These are phyloP conservation scores for Drosophila lacicola DNA, from an alignment of 2,888 invertebrate genomes.

Conservation along the genomic window DNA sequence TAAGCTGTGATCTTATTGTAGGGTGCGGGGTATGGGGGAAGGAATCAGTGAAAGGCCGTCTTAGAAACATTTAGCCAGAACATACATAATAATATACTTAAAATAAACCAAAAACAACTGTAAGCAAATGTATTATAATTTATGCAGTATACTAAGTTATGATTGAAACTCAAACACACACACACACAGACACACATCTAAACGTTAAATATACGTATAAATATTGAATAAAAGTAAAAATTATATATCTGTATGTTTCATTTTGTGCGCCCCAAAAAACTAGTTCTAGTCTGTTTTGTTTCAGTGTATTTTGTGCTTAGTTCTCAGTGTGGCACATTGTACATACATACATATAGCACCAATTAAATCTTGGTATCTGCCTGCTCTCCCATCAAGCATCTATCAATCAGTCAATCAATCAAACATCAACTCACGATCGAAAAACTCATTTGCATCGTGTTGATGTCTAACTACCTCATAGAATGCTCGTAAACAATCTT, in stretches of 20 bases:
- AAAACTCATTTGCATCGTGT: slow-evolving; percentile 56
- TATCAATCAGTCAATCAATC: slow-evolving; percentile 32
- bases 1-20: slow-evolving; percentile 67
- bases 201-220: slow-evolving; percentile 43
- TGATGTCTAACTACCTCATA: slow-evolving; percentile 48
- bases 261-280: slow-evolving; percentile 32
- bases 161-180: slow-evolving; percentile 16
- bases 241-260: slow-evolving; percentile 51
- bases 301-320: slow-evolving; percentile 68
- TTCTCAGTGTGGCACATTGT: slow-evolving; percentile 60
- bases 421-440: slow-evolving; percentile 32
- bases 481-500: slow-evolving; percentile 41
- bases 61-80: slow-evolving; percentile 32
- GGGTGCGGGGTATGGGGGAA: slow-evolving; percentile 24
- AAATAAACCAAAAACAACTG: slow-evolving; percentile 19
- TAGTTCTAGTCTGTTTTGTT: slow-evolving; percentile 36
- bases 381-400: slow-evolving; percentile 55
- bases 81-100: slow-evolving; percentile 6
- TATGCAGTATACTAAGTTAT: slow-evolving; percentile 64
- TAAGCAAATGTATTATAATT: slow-evolving; percentile 71
- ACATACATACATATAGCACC: slow-evolving; percentile 58
- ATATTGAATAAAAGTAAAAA: slow-evolving; percentile 57
- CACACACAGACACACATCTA: slow-evolving; percentile 30
- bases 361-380: slow-evolving; percentile 47
- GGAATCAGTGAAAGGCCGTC: slow-evolving; percentile 36